phyloP scores from a whole-genome alignment of 2,113 vertebrate genomes.

The Orthonyx spaldingii region DNA sequence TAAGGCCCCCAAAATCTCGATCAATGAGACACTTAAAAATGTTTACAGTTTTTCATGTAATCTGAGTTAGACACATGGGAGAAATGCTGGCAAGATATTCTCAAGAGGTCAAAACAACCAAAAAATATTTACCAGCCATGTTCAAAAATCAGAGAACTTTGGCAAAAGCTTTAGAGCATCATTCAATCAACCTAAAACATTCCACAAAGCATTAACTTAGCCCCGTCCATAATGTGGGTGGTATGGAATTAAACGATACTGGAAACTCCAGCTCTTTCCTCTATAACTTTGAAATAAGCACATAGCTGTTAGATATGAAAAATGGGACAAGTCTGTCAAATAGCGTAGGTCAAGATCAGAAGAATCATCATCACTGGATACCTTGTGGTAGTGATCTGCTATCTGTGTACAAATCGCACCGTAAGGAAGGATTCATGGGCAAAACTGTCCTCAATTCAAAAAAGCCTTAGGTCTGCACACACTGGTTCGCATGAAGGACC shows the following conservation, averaged over 20 bases:
- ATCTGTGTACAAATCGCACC: not conserved
- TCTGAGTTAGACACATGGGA: not conserved
- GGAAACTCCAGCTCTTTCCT: not conserved
- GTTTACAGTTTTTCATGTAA: not conserved
- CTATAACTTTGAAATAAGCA: not conserved
- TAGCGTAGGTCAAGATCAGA: not conserved
- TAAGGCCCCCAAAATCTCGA: not conserved
- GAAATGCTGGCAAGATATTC: not conserved
- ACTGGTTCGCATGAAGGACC: not conserved
- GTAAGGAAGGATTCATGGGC: not conserved
- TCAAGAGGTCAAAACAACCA: not conserved
- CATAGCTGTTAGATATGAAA: not conserved
- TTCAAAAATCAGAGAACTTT: not conserved
- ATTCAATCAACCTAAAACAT: not conserved
- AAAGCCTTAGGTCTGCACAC: not conserved
- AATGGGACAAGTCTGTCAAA: not conserved
- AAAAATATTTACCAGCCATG: not conserved
- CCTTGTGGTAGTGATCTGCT: not conserved
- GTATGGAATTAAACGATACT: not conserved
- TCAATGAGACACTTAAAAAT: not conserved
- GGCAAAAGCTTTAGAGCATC: not conserved
- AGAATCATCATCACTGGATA: not conserved
- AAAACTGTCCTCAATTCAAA: not conserved
- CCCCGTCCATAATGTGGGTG: not conserved
- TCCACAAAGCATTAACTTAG: not conserved